Evolutionary conservation across 2,888 invertebrate species (phyloP).

Genomic region (Artemia sp.): DNA sequence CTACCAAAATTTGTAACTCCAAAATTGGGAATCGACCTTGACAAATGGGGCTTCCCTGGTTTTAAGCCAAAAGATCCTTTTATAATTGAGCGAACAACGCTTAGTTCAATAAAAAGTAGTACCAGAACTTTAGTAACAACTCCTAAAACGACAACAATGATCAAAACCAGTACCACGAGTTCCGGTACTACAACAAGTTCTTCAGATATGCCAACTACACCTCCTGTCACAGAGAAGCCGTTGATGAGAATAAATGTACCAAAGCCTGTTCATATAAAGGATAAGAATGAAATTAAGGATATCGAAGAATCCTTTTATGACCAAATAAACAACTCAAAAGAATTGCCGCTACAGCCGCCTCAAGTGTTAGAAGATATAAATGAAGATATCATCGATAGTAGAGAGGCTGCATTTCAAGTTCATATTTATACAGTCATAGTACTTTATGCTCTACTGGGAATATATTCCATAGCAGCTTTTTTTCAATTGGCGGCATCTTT

Average conservation of each 20-base stretch:
- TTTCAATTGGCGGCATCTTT: conserved; percentile 1
- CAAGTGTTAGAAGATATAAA: conserved; percentile 5
- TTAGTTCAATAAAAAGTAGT: not conserved
- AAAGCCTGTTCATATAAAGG: not conserved
- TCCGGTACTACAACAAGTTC: not conserved
- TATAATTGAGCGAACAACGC: conserved; percentile 9
- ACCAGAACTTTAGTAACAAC: conserved; percentile 3
- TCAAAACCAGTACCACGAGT: not conserved
- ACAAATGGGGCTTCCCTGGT: conserved; percentile 12
- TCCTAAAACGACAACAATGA: not conserved
- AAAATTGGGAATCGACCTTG: not conserved
- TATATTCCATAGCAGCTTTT: conserved; percentile 9
- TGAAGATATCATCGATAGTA: conserved; percentile 3
- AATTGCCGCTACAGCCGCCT: conserved; percentile 11
- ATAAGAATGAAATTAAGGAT: conserved; percentile 1
- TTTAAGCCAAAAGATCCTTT: conserved; percentile 9
- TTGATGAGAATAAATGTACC: conserved; percentile 15
- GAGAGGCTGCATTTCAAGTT: conserved; percentile 14
- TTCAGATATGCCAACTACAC: not conserved
- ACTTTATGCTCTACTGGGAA: conserved; percentile 10
- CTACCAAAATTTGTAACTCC: not conserved
- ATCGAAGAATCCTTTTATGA: conserved; percentile 11
- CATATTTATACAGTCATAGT: conserved; percentile 1
- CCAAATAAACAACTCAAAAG: conserved; percentile 11
- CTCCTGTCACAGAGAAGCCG: conserved; percentile 7